A percentile compares a stretch with the other conserved stretches of the same genome.
phyloP scores from a whole-genome alignment of 1,140 invertebrate genomes.

The Bombus sylvicola region DNA sequence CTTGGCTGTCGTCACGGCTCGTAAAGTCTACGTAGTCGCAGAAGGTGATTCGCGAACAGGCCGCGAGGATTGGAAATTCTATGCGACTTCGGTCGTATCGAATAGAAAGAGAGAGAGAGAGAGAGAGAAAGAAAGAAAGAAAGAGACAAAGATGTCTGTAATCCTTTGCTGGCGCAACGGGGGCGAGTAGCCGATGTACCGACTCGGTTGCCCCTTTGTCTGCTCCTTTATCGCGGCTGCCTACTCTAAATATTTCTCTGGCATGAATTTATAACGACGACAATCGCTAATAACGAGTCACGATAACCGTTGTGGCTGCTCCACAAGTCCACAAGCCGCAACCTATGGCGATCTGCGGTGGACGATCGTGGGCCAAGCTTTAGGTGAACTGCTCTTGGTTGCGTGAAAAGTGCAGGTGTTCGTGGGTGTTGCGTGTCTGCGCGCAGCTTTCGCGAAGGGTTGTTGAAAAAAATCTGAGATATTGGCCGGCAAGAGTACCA shows the following conservation, averaged over 20 bases:
- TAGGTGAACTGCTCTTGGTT: neutral
- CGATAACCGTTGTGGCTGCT: conserved; percentile 16
- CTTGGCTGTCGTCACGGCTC: conserved; percentile 57
- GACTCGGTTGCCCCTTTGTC: too few species aligned
- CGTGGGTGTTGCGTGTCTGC: neutral
- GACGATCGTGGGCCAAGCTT: conserved; percentile 21
- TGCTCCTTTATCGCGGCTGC: conserved; percentile 49
- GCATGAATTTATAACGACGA: conserved; percentile 70
- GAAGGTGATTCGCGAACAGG: conserved; percentile 46
- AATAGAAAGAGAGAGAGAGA: neutral
- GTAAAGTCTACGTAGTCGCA: conserved; percentile 62
- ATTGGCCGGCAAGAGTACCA: too few species aligned
- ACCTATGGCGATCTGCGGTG: neutral
- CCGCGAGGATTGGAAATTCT: conserved; percentile 30
- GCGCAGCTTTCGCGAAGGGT: neutral
- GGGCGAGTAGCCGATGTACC: conserved; percentile 49
- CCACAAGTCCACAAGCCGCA: neutral
- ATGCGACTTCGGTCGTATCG: neutral
- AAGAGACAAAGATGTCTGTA: conserved; percentile 14
- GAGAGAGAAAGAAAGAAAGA: neutral
- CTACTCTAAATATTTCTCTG: conserved; percentile 71
- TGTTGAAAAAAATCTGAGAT: neutral
- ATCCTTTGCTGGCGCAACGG: conserved; percentile 53
- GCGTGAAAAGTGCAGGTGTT: neutral
- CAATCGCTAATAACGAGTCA: conserved; percentile 60